A percentile compares a stretch with the other conserved stretches of the same genome.
These are phyloP conservation scores for Anthophora plumipes DNA, from an alignment of 2,888 invertebrate genomes.

Conservation along the genomic window DNA sequence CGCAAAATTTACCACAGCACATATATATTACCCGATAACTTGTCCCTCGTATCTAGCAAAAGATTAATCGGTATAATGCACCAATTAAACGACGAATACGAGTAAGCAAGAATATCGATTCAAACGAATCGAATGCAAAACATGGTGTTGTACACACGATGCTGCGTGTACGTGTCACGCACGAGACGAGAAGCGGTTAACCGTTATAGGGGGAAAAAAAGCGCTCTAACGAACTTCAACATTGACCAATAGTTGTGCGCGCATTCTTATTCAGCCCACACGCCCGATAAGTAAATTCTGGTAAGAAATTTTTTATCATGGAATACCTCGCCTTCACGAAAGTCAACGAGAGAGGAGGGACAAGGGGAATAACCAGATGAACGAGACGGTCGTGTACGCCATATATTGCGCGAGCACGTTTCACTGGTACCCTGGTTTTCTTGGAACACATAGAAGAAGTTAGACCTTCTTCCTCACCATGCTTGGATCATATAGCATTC, in stretches of 20 bases:
- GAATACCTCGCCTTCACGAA: slow-evolving; percentile 36
- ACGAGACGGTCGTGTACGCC: slow-evolving; percentile 44
- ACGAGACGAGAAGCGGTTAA: slow-evolving; percentile 26
- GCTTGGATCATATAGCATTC: slow-evolving; percentile 54
- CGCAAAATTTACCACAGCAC: slow-evolving; percentile 42
- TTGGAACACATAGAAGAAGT: slow-evolving; percentile 56
- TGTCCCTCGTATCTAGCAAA: slow-evolving; percentile 49
- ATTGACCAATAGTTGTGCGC: slow-evolving; percentile 32
- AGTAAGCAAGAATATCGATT: slow-evolving; percentile 60
- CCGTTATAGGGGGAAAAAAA: slow-evolving; percentile 38
- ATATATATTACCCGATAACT: slow-evolving; percentile 52
- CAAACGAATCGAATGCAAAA: slow-evolving; percentile 55
- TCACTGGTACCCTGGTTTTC: slow-evolving; percentile 51
- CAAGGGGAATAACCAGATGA: slow-evolving; percentile 38
- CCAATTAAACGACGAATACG: slow-evolving; percentile 48
- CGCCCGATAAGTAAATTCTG: slow-evolving; percentile 51
- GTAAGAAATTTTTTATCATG: slow-evolving; percentile 41
- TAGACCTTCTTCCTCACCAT: slow-evolving; percentile 51
- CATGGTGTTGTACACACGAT: slow-evolving; percentile 26
- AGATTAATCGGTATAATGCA: slow-evolving; percentile 50
- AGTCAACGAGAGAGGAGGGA: slow-evolving; percentile 18
- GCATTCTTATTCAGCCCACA: slow-evolving; percentile 24
- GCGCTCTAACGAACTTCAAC: slow-evolving; percentile 35
- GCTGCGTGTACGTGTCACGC: slow-evolving; percentile 4
- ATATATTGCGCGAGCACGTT: slow-evolving; percentile 57